These are phyloP conservation scores for Telenomus remus DNA, from an alignment of 1,140 invertebrate genomes.

Conservation along the genomic window DNA sequence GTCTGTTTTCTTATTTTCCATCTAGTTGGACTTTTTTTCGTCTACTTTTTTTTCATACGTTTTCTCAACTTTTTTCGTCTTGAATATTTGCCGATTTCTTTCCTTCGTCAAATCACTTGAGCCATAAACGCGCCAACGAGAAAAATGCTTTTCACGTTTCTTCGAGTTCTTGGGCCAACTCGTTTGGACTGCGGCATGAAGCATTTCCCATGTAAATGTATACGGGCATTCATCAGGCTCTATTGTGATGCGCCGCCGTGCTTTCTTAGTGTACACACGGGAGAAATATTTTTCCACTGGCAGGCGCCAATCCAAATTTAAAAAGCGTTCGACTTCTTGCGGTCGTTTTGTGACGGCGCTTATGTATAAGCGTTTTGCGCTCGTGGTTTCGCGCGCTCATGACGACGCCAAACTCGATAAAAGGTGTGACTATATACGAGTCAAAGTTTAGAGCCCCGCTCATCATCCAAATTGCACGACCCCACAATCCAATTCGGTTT, in stretches of 20 bases:
- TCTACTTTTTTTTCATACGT: conserved; percentile 20
- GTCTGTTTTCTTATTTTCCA: conserved; percentile 14
- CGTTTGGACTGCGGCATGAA: conserved; percentile 54
- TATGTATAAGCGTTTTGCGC: conserved; percentile 50
- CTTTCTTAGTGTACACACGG: conserved; percentile 60
- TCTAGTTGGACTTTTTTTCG: neutral
- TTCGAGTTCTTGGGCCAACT: conserved; percentile 60
- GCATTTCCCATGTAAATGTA: conserved; percentile 74
- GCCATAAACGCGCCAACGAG: conserved; percentile 46
- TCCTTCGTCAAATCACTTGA: conserved; percentile 46
- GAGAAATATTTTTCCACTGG: conserved; percentile 67
- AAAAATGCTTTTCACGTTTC: conserved; percentile 63
- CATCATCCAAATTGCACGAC: conserved; percentile 37
- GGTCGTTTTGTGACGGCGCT: conserved; percentile 39
- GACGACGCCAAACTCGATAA: conserved; percentile 49
- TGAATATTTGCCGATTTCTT: conserved; percentile 51
- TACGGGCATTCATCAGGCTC: conserved; percentile 73
- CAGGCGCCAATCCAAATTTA: conserved; percentile 57
- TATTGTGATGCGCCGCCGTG: conserved; percentile 67
- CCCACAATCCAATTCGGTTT: conserved; percentile 42
- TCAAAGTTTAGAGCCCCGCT: conserved; percentile 39
- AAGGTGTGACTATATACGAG: conserved; percentile 42
- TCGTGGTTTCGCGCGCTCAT: conserved; percentile 31
- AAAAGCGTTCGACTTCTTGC: conserved; percentile 56
- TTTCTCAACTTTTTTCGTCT: no score